phyloP scores from a whole-genome alignment of 2,797 vertebrate genomes.

The Cryptoprocta ferox region DNA sequence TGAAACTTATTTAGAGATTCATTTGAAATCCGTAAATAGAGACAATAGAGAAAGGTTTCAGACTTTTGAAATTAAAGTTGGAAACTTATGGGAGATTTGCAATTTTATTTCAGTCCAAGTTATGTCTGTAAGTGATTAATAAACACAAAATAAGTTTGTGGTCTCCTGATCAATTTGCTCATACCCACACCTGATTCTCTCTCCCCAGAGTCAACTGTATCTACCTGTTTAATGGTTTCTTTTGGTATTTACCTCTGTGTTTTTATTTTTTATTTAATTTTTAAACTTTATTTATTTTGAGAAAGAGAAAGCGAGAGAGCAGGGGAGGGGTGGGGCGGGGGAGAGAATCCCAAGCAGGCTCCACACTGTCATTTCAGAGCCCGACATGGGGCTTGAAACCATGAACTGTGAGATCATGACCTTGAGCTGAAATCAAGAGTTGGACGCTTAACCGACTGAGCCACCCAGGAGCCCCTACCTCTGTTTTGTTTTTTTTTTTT shows the following conservation, averaged over 20 bases:
- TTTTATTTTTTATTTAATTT: not conserved
- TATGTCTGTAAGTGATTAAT: not conserved
- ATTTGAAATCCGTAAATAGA: not conserved
- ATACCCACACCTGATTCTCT: not conserved
- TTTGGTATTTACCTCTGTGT: not conserved
- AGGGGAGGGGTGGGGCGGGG: no score
- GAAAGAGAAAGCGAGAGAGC: no score
- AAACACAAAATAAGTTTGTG: not conserved
- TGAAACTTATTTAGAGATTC: not conserved
- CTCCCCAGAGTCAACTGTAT: not conserved
- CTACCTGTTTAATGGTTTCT: not conserved
- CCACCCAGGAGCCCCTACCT: no score
- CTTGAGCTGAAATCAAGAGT: no score
- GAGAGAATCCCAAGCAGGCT: no score
- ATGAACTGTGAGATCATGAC: no score
- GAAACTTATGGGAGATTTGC: not conserved
- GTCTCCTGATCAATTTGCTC: no score
- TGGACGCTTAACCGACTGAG: no score
- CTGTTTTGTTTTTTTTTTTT: no score
- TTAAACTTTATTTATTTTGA: no score
- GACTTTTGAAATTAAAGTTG: constrained; percentile 43
- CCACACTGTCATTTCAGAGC: no score
- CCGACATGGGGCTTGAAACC: no score
- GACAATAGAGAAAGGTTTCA: not conserved
- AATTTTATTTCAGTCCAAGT: not conserved